phyloP scores from a whole-genome alignment of 2,888 invertebrate species.

The Leucoptera coffeella region DNA sequence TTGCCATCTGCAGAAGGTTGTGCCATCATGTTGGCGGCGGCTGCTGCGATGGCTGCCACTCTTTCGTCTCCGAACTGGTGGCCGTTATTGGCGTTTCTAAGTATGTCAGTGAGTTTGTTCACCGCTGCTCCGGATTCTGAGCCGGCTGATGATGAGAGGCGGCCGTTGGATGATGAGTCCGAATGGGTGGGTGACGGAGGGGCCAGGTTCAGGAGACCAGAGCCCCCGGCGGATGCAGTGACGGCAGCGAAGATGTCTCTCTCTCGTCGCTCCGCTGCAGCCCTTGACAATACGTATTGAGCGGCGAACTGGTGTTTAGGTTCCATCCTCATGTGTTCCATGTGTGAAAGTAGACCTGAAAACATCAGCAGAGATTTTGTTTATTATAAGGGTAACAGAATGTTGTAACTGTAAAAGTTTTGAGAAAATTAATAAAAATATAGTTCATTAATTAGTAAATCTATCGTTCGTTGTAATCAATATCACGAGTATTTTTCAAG shows the following conservation, averaged over 20 bases:
- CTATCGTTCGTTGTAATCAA: too few species aligned
- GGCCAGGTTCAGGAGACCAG: slow-evolving; percentile 62
- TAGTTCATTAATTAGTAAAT: too few species aligned
- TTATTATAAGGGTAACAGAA: too few species aligned
- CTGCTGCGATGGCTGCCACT: slow-evolving; percentile 67
- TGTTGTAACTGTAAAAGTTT: too few species aligned
- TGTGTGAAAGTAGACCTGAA: slow-evolving; percentile 83
- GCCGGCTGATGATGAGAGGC: slow-evolving; percentile 73
- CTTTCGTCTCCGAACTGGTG: slow-evolving; percentile 63
- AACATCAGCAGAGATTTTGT: too few species aligned
- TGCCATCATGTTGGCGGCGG: slow-evolving; percentile 55
- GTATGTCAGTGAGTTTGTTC: slow-evolving; percentile 53
- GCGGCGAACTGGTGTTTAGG: slow-evolving; percentile 94
- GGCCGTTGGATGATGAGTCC: slow-evolving; percentile 79
- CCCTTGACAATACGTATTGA: slow-evolving; percentile 85
- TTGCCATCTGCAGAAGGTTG: slow-evolving; percentile 57
- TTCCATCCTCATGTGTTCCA: slow-evolving; percentile 97
- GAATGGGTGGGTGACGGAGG: slow-evolving; percentile 83
- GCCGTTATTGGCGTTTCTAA: slow-evolving; percentile 60
- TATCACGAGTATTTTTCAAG: too few species aligned
- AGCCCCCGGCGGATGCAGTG: slow-evolving; percentile 58
- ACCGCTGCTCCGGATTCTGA: slow-evolving; percentile 65
- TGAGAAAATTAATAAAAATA: too few species aligned
- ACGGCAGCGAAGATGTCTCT: slow-evolving; percentile 70
- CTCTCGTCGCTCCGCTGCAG: slow-evolving; percentile 85